Base-by-base conservation (phyloP, 2,797 vertebrate species). In the Myripristis jacobus region DNA sequence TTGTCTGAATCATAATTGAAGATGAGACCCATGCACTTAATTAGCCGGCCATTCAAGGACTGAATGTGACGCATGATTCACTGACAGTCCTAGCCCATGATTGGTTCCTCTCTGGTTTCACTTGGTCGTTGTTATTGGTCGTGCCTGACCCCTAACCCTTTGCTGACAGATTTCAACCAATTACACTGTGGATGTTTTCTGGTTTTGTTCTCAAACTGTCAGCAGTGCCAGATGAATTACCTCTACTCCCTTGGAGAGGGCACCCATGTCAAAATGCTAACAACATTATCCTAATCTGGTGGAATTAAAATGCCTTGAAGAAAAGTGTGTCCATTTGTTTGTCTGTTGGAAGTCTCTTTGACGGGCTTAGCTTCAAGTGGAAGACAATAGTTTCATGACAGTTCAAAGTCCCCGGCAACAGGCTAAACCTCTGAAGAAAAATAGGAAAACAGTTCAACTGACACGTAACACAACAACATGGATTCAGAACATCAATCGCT, bases 221-320 rank as follows among this genome's bases (percentile, higher is more conserved):
- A 76, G 21, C 59, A 21, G 3, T 36, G 79, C 61, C 79, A 79
- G 31, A 73, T 8, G 16, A 86, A 89, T 87, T 73, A 71, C 29
- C 38, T 7, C 4, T 15, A 2, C 3, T 70, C 62, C 48, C 19
- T 69, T n/a, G 54, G 56, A 71, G 29, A 43, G 24, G 25, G 47
- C 41, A 51, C 12, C 21, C 66, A 46, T 70, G 64, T 82, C 75
- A 73, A 56, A 70, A 56, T n/a, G 6, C 72, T 61, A 47, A 24
- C 62, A 61, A 7, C 51, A 70, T 72, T 70, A 66, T 67, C 60
- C 62, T 79, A 50, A 73, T 77, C 52, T 43, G 47, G n/a, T 8
- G 4, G 21, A 70, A 73, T 81, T 60, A 21, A 21, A 66, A 68
- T 68, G 47, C 24, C 10, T 10, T 47, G 48, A 27, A 34, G 46